Conservation (phyloP, 2,113 vertebrate species). For the Thalassoma bifasciatum region DNA sequence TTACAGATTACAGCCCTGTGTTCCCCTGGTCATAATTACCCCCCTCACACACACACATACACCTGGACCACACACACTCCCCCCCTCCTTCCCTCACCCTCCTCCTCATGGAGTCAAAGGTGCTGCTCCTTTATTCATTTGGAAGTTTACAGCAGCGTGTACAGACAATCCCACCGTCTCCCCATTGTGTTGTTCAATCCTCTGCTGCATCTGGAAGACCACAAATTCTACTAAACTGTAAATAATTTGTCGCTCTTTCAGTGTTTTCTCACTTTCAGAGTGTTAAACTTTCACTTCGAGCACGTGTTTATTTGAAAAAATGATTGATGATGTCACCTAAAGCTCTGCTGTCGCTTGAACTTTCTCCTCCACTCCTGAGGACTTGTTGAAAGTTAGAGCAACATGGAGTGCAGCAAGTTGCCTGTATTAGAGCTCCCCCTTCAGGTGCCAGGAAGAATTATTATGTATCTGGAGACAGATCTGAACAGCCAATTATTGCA, state of each 20-base stretch:
- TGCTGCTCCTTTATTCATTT: constrained; percentile 62
- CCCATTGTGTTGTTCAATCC: constrained; percentile 15
- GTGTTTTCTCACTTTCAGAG: constrained; percentile 22
- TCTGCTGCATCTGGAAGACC: not conserved
- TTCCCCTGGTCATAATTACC: constrained; percentile 78
- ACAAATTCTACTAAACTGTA: not conserved
- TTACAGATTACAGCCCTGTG: constrained; percentile 80
- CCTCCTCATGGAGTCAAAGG: constrained; percentile 34
- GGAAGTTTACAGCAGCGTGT: constrained; percentile 72
- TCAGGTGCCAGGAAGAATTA: constrained; percentile 67
- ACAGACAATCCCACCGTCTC: constrained; percentile 29
- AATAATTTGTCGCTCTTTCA: not conserved
- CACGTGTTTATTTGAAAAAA: constrained; percentile 25
- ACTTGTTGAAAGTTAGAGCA: constrained; percentile 72
- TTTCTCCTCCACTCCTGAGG: constrained; percentile 46
- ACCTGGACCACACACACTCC: too few relatives aligned
- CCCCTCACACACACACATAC: not conserved
- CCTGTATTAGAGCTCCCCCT: constrained; percentile 87
- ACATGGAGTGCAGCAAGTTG: constrained; percentile 49
- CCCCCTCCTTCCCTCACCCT: constrained; percentile 14
- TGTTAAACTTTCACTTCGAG: not conserved
- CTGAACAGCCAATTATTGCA: not conserved
- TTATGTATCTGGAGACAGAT: not conserved
- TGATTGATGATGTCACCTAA: constrained; percentile 13
- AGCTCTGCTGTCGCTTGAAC: constrained; percentile 23